phyloP scores from a whole-genome alignment of 2,888 invertebrate species.

The Macropis europaea region DNA sequence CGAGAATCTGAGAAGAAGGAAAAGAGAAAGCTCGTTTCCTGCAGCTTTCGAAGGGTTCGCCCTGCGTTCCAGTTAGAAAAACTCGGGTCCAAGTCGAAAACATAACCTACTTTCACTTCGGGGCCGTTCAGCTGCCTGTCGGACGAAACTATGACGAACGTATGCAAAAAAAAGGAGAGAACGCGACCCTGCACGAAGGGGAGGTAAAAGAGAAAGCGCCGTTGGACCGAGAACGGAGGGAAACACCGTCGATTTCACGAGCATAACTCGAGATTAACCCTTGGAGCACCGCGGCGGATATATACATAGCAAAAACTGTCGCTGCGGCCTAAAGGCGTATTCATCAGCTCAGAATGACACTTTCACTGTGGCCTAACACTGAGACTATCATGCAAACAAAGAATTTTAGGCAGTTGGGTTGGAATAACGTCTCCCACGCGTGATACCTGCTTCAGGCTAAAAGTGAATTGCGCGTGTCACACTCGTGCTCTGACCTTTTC shows the following conservation, averaged over 20 bases:
- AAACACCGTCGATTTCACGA: not conserved
- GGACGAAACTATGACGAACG: not conserved
- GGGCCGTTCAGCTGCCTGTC: conserved; percentile 27
- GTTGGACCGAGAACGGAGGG: not conserved
- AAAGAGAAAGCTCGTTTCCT: conserved; percentile 27
- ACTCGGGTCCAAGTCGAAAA: conserved; percentile 58
- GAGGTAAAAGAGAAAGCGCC: conserved; percentile 51
- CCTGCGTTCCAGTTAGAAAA: conserved; percentile 53
- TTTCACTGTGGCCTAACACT: too few relatives aligned
- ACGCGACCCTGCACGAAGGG: conserved; percentile 21
- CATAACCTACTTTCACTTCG: conserved; percentile 68
- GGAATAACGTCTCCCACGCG: too few relatives aligned
- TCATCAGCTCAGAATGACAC: too few relatives aligned
- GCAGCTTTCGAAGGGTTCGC: conserved; percentile 31
- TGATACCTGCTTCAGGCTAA: too few relatives aligned
- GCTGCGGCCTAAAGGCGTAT: too few relatives aligned
- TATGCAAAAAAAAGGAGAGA: conserved; percentile 35
- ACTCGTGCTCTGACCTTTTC: too few relatives aligned
- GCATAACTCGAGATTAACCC: not conserved
- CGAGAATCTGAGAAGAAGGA: not conserved
- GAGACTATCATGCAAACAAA: too few relatives aligned
- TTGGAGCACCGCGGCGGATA: too few relatives aligned
- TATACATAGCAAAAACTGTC: too few relatives aligned
- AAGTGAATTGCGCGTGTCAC: too few relatives aligned
- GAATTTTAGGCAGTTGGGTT: too few relatives aligned